Conservation (phyloP, 37 sponge, comb jelly and placozoan species). For the Chondrilla cf. caribensis region DNA sequence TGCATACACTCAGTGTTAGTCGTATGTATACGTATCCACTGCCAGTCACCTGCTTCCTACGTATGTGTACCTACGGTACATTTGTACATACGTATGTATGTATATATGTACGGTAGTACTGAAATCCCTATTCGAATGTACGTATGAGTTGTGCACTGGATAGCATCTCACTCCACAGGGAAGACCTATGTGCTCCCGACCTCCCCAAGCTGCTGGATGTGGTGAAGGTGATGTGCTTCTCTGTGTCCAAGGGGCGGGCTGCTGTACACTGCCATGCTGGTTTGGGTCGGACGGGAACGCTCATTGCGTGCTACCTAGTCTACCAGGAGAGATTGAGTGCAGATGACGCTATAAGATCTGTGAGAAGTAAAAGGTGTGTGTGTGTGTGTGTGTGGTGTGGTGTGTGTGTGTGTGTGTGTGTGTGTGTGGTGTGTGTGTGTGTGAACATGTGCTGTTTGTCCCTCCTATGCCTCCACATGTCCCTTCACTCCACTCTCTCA, state of each 20-base stretch:
- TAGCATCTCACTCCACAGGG: slow-evolving; percentile 19
- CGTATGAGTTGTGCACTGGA: too few species aligned
- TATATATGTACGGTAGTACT: too few species aligned
- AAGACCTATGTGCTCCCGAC: slow-evolving; percentile 80
- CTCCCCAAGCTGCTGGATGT: slow-evolving; percentile 74
- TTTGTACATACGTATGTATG: too few species aligned
- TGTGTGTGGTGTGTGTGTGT: slow-evolving; percentile 24
- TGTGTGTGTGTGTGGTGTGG: slow-evolving; percentile 47
- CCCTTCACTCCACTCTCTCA: background rate
- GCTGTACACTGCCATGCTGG: slow-evolving; percentile 96
- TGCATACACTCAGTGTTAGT: too few species aligned
- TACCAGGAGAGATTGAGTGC: slow-evolving; percentile 64
- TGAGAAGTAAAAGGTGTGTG: slow-evolving; percentile 72
- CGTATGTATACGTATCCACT: too few species aligned
- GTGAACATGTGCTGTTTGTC: background rate
- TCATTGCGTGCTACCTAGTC: slow-evolving; percentile 92
- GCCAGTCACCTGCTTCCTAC: too few species aligned
- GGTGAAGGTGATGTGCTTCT: slow-evolving; percentile 92
- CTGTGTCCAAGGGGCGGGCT: slow-evolving; percentile 70
- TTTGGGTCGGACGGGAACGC: slow-evolving; percentile 91
- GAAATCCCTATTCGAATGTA: too few species aligned
- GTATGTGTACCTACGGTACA: too few species aligned
- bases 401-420: background rate
- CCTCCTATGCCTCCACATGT: too few species aligned
- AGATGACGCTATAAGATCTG: slow-evolving; percentile 65